Evolutionary conservation across 2,888 invertebrate species (phyloP).

Genomic region (Keiferia lycopersicella): DNA sequence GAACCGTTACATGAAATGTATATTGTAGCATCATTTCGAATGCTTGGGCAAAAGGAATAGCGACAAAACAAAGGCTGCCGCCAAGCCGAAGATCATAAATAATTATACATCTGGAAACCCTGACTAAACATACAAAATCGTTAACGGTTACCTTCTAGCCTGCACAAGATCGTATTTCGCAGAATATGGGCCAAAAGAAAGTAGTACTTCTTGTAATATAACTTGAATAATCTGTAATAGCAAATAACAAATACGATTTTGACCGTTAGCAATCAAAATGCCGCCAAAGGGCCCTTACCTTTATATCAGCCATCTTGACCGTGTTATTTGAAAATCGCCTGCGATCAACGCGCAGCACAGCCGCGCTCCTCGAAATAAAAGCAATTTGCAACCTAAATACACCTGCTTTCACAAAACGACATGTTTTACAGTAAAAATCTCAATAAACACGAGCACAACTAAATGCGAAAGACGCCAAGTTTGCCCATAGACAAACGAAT

Average conservation of each 20-base stretch:
- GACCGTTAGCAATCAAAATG: slow-evolving; percentile 75
- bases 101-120: slow-evolving; percentile 17
- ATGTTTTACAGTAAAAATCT: slow-evolving; percentile 52
- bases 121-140: slow-evolving; percentile 1
- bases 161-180: neutral
- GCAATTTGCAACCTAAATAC: slow-evolving; percentile 49
- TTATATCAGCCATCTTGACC: slow-evolving; percentile 79
- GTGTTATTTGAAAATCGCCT: slow-evolving; percentile 55
- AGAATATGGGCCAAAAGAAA: neutral
- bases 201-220: neutral
- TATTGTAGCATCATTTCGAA: neutral
- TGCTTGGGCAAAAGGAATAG: neutral
- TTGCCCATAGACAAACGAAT: slow-evolving; percentile 44
- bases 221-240: neutral
- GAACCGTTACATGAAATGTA: neutral
- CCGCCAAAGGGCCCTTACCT: slow-evolving; percentile 73
- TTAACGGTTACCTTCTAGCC: neutral
- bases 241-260: slow-evolving; percentile 33
- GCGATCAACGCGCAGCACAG: slow-evolving; percentile 65
- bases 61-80: slow-evolving; percentile 7
- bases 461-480: slow-evolving; percentile 66
- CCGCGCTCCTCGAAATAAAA: slow-evolving; percentile 54
- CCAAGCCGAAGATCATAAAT: slow-evolving; percentile 21
- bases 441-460: slow-evolving; percentile 50
- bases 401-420: slow-evolving; percentile 54